Percentiles rank a stretch among this genome's conserved stretches.
These are phyloP conservation scores for Crepidodera aurea DNA, from an alignment of 2,888 invertebrate genomes.

Conservation along the genomic window DNA sequence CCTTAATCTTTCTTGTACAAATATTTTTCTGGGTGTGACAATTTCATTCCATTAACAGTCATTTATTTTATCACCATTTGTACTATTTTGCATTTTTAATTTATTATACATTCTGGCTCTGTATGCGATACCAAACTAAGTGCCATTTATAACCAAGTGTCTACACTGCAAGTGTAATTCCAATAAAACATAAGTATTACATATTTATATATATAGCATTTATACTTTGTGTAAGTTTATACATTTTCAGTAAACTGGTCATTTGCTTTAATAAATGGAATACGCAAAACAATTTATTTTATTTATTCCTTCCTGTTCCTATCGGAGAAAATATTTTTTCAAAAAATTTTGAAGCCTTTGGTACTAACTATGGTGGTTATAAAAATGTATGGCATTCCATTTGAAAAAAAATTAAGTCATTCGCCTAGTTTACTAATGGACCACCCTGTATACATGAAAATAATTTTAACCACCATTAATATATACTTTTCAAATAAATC, in stretches of 20 bases:
- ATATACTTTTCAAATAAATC: too few species aligned
- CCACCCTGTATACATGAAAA: too few species aligned
- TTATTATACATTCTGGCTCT: conserved; percentile 44
- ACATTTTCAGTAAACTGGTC: conserved; percentile 48
- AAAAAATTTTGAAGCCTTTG: too few species aligned
- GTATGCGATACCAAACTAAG: conserved; percentile 50
- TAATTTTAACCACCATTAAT: too few species aligned
- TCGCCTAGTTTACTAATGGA: too few species aligned
- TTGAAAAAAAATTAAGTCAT: too few species aligned
- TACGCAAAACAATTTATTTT: conserved; percentile 12
- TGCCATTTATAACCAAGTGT: conserved; percentile 51
- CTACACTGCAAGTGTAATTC: conserved; percentile 43
- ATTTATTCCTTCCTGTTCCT: too few species aligned
- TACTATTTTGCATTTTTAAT: conserved; percentile 36
- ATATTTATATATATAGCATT: conserved; percentile 38
- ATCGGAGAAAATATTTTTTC: too few species aligned
- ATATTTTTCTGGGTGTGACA: conserved; percentile 19
- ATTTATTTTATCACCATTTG: conserved; percentile 27
- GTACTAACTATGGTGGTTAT: too few species aligned
- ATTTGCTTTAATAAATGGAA: conserved; percentile 48
- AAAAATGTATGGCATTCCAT: too few species aligned
- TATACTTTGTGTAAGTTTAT: conserved; percentile 49
- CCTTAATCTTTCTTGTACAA: conserved; percentile 34
- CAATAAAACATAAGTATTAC: conserved; percentile 45
- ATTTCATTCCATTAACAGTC: conserved; percentile 28